Conservation (phyloP, 2,797 vertebrate species). For the Danio choprae region DNA sequence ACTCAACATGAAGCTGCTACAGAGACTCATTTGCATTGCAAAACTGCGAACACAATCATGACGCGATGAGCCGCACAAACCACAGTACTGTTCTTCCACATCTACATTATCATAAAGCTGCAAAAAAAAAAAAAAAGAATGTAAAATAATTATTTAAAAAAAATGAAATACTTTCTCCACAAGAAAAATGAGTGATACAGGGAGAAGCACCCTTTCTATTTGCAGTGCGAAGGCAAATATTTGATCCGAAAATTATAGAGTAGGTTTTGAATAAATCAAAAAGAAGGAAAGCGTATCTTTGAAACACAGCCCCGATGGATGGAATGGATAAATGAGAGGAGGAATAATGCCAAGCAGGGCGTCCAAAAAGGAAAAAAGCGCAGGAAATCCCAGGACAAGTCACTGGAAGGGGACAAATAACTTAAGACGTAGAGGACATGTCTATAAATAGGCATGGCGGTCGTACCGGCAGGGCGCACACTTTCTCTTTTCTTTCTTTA, state of each 20-base stretch:
- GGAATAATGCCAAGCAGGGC: conserved; percentile 25
- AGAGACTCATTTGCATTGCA: conserved; percentile 42
- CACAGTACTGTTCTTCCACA: conserved; percentile 35
- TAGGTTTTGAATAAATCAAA: conserved; percentile 38
- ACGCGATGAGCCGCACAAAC: conserved; percentile 36
- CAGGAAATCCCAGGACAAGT: conserved; percentile 47
- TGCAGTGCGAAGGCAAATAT: conserved; percentile 53
- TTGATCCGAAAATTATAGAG: conserved; percentile 44
- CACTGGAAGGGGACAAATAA: conserved; percentile 56
- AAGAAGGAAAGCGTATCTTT: conserved; percentile 17
- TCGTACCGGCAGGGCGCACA: conserved; percentile 23
- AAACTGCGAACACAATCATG: conserved; percentile 42
- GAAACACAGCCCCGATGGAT: conserved; percentile 33
- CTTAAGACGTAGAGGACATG: conserved; percentile 57
- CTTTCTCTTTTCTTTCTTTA: conserved; percentile 7
- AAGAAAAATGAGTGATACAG: conserved; percentile 44
- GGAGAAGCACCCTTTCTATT: conserved; percentile 51
- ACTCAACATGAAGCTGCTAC: conserved; percentile 16
- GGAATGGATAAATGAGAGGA: conserved; percentile 18
- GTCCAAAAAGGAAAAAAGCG: conserved; percentile 15
- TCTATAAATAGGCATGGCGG: conserved; percentile 56
- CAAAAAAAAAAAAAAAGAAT: conserved; percentile 1
- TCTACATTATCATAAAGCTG: conserved; percentile 40
- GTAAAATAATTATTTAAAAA: too few relatives aligned
- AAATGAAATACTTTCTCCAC: not conserved